phyloP scores from a whole-genome alignment of 2,888 invertebrate genomes.

The Eumerus sabulonum region DNA sequence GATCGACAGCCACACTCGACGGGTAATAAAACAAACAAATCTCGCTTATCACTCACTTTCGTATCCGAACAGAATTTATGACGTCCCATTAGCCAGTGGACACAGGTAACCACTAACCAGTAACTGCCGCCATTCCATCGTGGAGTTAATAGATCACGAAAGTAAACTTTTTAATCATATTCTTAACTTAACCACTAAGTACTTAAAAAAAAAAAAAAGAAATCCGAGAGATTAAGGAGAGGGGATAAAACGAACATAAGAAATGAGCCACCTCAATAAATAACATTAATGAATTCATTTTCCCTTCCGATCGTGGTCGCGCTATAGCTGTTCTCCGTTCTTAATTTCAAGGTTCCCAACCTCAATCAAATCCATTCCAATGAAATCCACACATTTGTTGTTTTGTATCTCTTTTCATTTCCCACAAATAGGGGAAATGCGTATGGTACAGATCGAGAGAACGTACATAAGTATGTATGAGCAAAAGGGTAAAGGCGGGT shows the following conservation, averaged over 20 bases:
- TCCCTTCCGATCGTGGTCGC: slow-evolving; percentile 51
- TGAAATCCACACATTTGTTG: slow-evolving; percentile 40
- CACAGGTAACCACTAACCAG: background rate
- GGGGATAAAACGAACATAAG: slow-evolving; percentile 19
- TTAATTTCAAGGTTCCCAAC: slow-evolving; percentile 69
- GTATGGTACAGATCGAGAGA: too few relatives aligned
- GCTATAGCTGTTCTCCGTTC: slow-evolving; percentile 56
- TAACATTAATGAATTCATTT: slow-evolving; percentile 66
- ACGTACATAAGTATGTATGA: too few relatives aligned
- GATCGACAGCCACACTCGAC: slow-evolving; percentile 49
- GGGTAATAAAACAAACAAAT: slow-evolving; percentile 13
- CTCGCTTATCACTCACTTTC: slow-evolving; percentile 60
- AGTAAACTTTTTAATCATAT: slow-evolving; percentile 57
- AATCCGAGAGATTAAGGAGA: background rate
- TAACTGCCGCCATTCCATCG: slow-evolving; percentile 42
- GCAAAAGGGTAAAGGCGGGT: too few relatives aligned
- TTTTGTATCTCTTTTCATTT: too few relatives aligned
- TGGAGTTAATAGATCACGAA: slow-evolving; percentile 60
- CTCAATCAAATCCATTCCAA: slow-evolving; percentile 66
- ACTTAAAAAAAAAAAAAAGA: slow-evolving; percentile 23
- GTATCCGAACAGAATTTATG: slow-evolving; percentile 56
- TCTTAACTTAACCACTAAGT: slow-evolving; percentile 35
- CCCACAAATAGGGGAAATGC: background rate
- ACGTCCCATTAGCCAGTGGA: slow-evolving; percentile 51
- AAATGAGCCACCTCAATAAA: slow-evolving; percentile 61